Evolutionary conservation across 2,797 vertebrate species (phyloP), one percentile per base, ranked within the genome.

Genomic region (Cynopterus sphinx): DNA sequence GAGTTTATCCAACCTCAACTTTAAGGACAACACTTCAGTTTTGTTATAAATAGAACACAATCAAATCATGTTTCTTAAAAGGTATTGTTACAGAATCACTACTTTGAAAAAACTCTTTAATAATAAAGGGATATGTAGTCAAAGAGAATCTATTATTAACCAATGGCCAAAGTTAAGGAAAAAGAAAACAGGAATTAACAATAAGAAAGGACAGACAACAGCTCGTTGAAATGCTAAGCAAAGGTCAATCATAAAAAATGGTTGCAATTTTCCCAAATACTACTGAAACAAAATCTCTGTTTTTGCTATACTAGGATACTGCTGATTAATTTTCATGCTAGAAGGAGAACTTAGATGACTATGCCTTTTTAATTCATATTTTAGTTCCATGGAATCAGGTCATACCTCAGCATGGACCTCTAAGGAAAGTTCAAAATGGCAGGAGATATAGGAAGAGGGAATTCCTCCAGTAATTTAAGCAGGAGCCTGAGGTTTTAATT

Each of bases 401-500:
- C 26, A 39, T 46, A 88, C 46, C n/a, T 96, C 90, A 53, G 61
- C 93, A 53, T 43, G 24, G 59, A 41, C 63, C 33, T 86, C 73
- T 73, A 81, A 97, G 57, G 51, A 95, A 95, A 95, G 79, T 96
- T 96, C 55, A 94, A 88, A 94, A 93, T 94, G 51, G 15, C 74
- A 10, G 24, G 39, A 94, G 65, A 96, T 85, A 90, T 26, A 61
- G 28, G 49, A 36, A 43, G 39, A 21, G 19, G 8, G 10, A 61
- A 39, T 83, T 86, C 87, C 43, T 88, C 57, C 49, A 92, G 86
- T 95, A 91, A 94, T 96, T 87, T 96, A 74, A 96, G 91, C 92
- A 96, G 91, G 11, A 82, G 86, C 83, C 74, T 68, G 57, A 73
- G 85, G 88, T 82, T 91, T 96, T 92, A 94, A 95, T 95, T 95